A percentile compares a stretch with the other conserved stretches of the same genome.
These are phyloP conservation scores for Xyliphius kryptos DNA, from an alignment of 2,113 vertebrate genomes.

Conservation along the genomic window DNA sequence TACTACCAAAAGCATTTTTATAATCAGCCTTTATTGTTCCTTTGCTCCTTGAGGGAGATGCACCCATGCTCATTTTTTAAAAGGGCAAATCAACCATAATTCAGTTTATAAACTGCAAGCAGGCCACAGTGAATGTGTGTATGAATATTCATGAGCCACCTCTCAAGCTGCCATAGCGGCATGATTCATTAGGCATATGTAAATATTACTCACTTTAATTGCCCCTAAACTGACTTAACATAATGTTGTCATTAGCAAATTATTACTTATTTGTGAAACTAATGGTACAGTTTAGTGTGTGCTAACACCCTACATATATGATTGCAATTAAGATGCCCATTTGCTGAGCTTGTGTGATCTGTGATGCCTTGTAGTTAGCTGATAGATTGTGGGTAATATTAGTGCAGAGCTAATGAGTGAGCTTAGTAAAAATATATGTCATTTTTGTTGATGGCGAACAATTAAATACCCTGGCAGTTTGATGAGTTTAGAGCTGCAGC, in stretches of 20 bases:
- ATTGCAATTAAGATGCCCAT: constrained; percentile 81
- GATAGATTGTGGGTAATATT: constrained; percentile 76
- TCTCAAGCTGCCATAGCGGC: constrained; percentile 88
- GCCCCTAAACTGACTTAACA: constrained; percentile 99
- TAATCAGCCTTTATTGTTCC: constrained; percentile 98
- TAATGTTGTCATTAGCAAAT: constrained; percentile 99
- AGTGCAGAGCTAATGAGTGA: constrained; percentile 73
- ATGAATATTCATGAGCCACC: constrained; percentile 99
- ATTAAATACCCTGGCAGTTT: constrained; percentile 53
- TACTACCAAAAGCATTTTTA: constrained; percentile 92
- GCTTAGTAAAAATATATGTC: constrained; percentile 60
- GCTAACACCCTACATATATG: constrained; percentile 85
- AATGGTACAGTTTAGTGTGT: constrained; percentile 91
- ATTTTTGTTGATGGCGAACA: constrained; percentile 44
- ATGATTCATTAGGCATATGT: constrained; percentile 99
- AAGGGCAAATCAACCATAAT: constrained; percentile 99
- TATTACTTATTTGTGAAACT: constrained; percentile 99
- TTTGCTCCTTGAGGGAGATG: constrained; percentile 90
- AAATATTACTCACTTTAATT: constrained; percentile 99
- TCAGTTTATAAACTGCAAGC: constrained; percentile 99
- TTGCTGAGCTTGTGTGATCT: too few species aligned
- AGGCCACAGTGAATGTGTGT: constrained; percentile 90
- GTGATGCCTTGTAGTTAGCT: constrained; percentile 54
- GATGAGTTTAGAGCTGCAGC: constrained; percentile 36
- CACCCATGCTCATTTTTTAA: constrained; percentile 99